These are phyloP conservation scores for Drosophila longiperda DNA, from an alignment of 2,888 invertebrate genomes.

Conservation along the genomic window DNA sequence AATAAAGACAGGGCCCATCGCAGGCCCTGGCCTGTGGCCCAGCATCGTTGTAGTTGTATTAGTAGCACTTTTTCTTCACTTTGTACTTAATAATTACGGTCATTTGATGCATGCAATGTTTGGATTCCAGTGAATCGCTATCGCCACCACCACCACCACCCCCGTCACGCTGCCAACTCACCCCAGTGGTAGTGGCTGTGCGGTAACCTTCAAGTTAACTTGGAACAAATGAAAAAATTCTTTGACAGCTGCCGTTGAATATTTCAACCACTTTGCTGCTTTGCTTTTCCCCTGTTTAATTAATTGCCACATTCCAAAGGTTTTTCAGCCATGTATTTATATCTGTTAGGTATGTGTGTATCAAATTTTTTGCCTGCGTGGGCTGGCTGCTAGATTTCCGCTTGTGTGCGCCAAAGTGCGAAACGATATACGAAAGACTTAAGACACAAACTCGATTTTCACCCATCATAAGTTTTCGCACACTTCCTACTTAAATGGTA, in stretches of 20 bases:
- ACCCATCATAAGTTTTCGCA: constrained; percentile 49
- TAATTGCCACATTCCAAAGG: constrained; percentile 72
- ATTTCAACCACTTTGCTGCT: constrained; percentile 51
- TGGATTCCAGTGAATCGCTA: constrained; percentile 71
- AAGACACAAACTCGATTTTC: constrained; percentile 63
- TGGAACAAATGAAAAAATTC: constrained; percentile 76
- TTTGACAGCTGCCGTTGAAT: constrained; percentile 66
- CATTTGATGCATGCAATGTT: constrained; percentile 80
- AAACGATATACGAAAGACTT: constrained; percentile 68
- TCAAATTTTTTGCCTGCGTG: constrained; percentile 10
- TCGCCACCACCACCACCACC: constrained; percentile 41
- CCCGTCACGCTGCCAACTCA: constrained; percentile 15
- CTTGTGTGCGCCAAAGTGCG: constrained; percentile 49
- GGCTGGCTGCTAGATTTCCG: constrained; percentile 50
- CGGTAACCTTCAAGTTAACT: constrained; percentile 62
- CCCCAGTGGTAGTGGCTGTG: constrained; percentile 15
- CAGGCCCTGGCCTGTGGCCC: constrained; percentile 45
- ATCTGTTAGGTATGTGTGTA: constrained; percentile 16
- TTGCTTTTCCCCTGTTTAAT: constrained; percentile 60
- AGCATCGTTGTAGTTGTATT: constrained; percentile 32
- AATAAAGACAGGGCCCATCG: constrained; percentile 62
- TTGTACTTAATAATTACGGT: constrained; percentile 78
- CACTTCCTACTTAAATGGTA: constrained; percentile 70
- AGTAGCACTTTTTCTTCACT: constrained; percentile 42
- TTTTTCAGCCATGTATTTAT: constrained; percentile 22